phyloP scores from a whole-genome alignment of 2,797 vertebrate genomes.

The Dromococcyx pavoninus region DNA sequence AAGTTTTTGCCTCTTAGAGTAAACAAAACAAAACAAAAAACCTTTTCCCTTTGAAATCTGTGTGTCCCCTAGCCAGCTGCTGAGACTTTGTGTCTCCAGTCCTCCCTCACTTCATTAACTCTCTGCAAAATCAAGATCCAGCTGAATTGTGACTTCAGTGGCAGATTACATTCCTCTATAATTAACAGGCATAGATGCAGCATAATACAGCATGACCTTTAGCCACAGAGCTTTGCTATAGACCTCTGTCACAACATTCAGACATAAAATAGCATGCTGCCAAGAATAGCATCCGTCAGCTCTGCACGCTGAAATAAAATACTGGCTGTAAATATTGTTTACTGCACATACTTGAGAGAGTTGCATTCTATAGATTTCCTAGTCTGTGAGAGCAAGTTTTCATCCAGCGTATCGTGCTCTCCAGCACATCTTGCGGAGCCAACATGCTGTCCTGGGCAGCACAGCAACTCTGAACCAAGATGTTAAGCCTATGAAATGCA shows the following conservation, averaged over 20 bases:
- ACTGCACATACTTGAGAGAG: not conserved
- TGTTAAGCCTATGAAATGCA: not conserved
- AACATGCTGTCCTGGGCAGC: not conserved
- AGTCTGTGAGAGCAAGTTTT: not conserved
- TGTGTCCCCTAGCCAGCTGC: constrained; percentile 46
- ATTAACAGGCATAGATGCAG: not conserved
- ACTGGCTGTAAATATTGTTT: not conserved
- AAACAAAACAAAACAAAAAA: constrained; percentile 53
- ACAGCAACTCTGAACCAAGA: fast-evolving
- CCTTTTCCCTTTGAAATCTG: constrained; percentile 55
- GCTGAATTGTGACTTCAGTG: constrained; percentile 8
- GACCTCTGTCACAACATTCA: not conserved
- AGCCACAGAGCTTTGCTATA: not conserved
- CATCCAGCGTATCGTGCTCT: not conserved
- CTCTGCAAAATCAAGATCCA: constrained; percentile 32
- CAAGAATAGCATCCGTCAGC: not conserved
- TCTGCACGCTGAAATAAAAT: not conserved
- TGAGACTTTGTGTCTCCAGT: constrained; percentile 62
- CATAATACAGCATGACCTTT: not conserved
- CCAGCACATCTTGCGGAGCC: not conserved
- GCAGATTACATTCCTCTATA: constrained; percentile 15
- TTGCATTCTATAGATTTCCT: not conserved
- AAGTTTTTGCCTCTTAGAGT: constrained; percentile 38
- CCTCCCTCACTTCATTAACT: constrained; percentile 60
- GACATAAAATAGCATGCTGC: not conserved